phyloP scores from a whole-genome alignment of 1,140 invertebrate species.

The Ericerus pela region DNA sequence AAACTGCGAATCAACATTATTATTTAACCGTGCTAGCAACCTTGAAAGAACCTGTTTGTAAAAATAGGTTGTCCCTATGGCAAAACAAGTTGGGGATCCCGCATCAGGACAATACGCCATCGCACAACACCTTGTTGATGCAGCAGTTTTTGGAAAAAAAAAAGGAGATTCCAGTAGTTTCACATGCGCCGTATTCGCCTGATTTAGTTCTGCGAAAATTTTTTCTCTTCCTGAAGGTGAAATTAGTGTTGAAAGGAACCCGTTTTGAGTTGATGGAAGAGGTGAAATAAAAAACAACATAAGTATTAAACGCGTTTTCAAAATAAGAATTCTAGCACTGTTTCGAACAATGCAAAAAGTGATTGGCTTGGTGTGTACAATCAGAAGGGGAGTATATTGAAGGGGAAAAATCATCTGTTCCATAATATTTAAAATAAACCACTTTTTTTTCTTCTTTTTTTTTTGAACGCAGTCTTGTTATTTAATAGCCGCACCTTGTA shows the following conservation, averaged over 20 bases:
- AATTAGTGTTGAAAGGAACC: too few species aligned
- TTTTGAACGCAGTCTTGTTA: not conserved
- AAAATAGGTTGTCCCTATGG: slow-evolving; percentile 19
- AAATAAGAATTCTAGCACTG: slow-evolving; percentile 21
- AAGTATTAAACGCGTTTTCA: slow-evolving; percentile 17
- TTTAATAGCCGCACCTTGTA: not conserved
- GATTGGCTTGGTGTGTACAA: slow-evolving; percentile 19
- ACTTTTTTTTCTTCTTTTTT: too few species aligned
- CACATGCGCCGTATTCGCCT: slow-evolving; percentile 28
- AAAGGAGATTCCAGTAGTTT: slow-evolving; percentile 22
- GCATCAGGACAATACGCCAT: slow-evolving; percentile 22
- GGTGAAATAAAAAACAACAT: slow-evolving; percentile 20
- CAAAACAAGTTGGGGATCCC: slow-evolving; percentile 15
- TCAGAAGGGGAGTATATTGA: slow-evolving; percentile 12
- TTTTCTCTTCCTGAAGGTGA: slow-evolving; percentile 29
- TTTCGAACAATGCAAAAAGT: slow-evolving; percentile 21
- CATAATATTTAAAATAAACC: not conserved
- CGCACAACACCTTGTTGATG: slow-evolving; percentile 16
- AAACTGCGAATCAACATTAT: slow-evolving; percentile 25
- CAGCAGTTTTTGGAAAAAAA: slow-evolving; percentile 22
- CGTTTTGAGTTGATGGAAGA: too few species aligned
- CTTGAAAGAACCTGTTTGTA: slow-evolving; percentile 19
- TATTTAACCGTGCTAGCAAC: slow-evolving; percentile 24
- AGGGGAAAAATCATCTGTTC: not conserved
- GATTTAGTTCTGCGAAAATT: slow-evolving; percentile 29